Evolutionary conservation across 2,888 invertebrate genomes (phyloP).

Genomic region (Tanaodytes sp.): DNA sequence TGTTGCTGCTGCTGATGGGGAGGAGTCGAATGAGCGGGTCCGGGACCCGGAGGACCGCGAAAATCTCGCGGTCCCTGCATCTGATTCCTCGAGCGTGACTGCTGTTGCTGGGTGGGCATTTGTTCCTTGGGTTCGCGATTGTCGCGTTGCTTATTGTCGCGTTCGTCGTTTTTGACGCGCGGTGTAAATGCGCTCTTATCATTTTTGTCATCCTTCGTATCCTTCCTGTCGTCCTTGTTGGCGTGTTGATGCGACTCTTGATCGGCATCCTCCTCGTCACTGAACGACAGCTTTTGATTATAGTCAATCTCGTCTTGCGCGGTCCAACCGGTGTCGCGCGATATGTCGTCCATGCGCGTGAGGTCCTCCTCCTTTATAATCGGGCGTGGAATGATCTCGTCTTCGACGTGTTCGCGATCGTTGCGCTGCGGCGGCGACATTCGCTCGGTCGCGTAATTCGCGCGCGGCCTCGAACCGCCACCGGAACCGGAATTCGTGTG

Average conservation of each 20-base stretch:
- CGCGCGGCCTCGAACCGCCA: constrained; percentile 68
- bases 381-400: constrained; percentile 82
- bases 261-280: constrained; percentile 85
- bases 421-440: constrained; percentile 62
- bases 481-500: constrained; percentile 61
- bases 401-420: constrained; percentile 73
- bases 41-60: constrained; percentile 67
- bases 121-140: constrained; percentile 53
- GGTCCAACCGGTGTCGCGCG: constrained; percentile 93
- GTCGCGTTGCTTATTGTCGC: constrained; percentile 56
- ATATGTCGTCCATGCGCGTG: constrained; percentile 91
- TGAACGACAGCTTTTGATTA: constrained; percentile 94
- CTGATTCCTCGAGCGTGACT: constrained; percentile 64
- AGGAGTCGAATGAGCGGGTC: constrained; percentile 47
- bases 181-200: constrained; percentile 21
- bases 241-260: constrained; percentile 54
- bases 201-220: constrained; percentile 56
- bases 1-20: constrained; percentile 62
- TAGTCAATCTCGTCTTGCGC: constrained; percentile 95
- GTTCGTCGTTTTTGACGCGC: constrained; percentile 34
- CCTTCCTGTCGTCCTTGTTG: constrained; percentile 64
- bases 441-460: constrained; percentile 68
- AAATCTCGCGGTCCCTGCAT: constrained; percentile 61
- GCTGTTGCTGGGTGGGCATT: constrained; percentile 35
- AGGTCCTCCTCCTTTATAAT: constrained; percentile 95